These are phyloP conservation scores for Tetragonula clypearis DNA, from an alignment of 1,140 invertebrate species.

Conservation along the genomic window DNA sequence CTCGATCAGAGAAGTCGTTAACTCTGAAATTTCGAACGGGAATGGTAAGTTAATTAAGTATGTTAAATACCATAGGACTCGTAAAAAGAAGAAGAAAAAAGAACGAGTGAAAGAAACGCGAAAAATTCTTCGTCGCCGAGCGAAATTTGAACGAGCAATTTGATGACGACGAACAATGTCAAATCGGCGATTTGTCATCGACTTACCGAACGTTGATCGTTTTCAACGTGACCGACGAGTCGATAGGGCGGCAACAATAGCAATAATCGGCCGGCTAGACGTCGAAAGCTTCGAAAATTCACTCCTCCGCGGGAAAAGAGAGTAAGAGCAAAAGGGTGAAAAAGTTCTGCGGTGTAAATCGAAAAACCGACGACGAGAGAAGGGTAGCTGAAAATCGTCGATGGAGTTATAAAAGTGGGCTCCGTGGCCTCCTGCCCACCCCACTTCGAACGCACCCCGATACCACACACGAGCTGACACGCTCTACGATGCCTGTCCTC, in stretches of 20 bases:
- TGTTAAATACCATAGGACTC: no score
- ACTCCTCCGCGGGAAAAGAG: slow-evolving; percentile 22
- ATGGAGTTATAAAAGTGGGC: slow-evolving; percentile 77
- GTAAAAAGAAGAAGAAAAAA: no score
- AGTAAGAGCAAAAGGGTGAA: no score
- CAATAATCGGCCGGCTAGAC: slow-evolving; percentile 45
- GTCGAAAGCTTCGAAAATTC: slow-evolving; percentile 46
- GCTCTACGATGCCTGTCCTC: slow-evolving; percentile 52
- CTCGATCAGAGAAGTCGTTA: no score
- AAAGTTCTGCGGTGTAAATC: slow-evolving; percentile 64
- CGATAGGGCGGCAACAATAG: slow-evolving; percentile 30
- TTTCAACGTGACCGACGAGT: slow-evolving; percentile 4
- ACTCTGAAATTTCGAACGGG: no score
- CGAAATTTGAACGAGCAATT: not conserved
- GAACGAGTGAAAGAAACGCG: no score
- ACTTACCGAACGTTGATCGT: not conserved
- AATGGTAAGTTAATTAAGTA: no score
- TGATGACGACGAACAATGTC: not conserved
- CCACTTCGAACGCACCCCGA: slow-evolving; percentile 53
- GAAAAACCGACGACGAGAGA: slow-evolving; percentile 66
- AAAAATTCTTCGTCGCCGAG: no score
- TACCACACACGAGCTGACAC: slow-evolving; percentile 58
- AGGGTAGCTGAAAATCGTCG: slow-evolving; percentile 74
- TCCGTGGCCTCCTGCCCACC: slow-evolving; percentile 57
- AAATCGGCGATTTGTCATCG: slow-evolving; percentile 44